phyloP scores from a whole-genome alignment of 2,113 vertebrate genomes.

The Monarcha castaneiventris region DNA sequence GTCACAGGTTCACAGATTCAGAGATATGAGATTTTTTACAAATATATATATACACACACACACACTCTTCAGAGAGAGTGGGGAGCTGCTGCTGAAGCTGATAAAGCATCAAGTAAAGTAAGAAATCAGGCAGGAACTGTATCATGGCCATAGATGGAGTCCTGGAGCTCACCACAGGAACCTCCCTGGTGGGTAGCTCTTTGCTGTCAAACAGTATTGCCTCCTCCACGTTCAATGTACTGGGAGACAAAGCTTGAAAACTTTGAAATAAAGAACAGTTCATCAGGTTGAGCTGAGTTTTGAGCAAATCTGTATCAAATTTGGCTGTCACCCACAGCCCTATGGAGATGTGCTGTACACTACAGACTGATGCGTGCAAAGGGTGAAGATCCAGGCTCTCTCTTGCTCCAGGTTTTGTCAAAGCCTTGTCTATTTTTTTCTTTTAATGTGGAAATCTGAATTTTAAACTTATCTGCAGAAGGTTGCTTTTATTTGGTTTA shows the following conservation, averaged over 20 bases:
- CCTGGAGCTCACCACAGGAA: background rate
- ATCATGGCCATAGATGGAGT: background rate
- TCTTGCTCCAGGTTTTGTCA: background rate
- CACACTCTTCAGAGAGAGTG: background rate
- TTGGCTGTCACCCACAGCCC: background rate
- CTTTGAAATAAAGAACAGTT: background rate
- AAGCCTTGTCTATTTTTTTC: background rate
- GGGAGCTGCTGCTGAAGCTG: background rate
- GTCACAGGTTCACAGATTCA: background rate
- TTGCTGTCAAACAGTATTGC: background rate
- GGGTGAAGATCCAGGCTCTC: background rate
- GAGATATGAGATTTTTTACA: background rate
- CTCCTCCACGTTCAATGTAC: background rate
- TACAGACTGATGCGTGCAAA: background rate
- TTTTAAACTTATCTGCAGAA: background rate
- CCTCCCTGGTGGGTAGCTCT: background rate
- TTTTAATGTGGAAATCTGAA: background rate
- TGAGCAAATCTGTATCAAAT: background rate
- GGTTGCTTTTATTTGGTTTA: background rate
- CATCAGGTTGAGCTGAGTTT: background rate
- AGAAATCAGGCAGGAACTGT: background rate
- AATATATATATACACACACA: accelerated
- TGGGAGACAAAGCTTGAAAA: background rate
- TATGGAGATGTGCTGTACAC: background rate
- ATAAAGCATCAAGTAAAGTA: background rate